Conservation (phyloP, 53 echinoderm and acorn worm genomes). For the Actinopyga echinites region DNA sequence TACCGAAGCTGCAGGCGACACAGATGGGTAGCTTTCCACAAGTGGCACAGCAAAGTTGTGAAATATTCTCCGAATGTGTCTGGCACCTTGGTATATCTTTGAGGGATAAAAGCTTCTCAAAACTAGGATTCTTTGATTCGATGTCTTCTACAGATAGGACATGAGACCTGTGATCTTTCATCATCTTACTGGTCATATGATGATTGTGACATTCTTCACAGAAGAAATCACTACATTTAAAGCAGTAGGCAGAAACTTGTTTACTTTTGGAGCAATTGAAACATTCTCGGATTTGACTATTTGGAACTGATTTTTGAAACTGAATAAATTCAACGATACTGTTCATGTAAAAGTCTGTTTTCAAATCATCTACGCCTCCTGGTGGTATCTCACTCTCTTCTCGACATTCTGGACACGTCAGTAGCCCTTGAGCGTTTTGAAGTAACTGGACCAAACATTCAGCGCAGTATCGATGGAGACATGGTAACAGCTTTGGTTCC, state of each 20-base stretch:
- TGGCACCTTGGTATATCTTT: no score
- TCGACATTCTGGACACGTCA: constrained; percentile 1
- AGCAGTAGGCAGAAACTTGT: not conserved
- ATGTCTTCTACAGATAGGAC: not conserved
- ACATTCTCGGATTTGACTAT: not conserved
- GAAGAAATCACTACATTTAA: not conserved
- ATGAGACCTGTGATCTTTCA: not conserved
- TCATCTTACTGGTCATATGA: not conserved
- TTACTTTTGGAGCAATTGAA: not conserved
- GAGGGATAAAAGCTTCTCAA: not conserved
- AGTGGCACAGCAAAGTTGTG: constrained; percentile 2
- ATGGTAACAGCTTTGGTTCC: no score
- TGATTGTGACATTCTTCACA: not conserved
- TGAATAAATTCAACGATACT: constrained; percentile 8
- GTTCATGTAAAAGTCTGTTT: no score
- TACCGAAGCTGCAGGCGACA: no score
- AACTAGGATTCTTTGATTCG: not conserved
- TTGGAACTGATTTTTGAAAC: not conserved
- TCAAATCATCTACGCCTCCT: constrained; percentile 2
- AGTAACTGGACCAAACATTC: not conserved
- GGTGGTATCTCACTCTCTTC: not conserved
- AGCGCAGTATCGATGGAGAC: not conserved
- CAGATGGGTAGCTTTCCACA: not conserved
- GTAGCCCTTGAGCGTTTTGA: not conserved
- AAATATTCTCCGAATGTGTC: constrained; percentile 4